Evolutionary conservation across 2,797 vertebrate species (phyloP).

Genomic region (Mormyrops attenuatus): DNA sequence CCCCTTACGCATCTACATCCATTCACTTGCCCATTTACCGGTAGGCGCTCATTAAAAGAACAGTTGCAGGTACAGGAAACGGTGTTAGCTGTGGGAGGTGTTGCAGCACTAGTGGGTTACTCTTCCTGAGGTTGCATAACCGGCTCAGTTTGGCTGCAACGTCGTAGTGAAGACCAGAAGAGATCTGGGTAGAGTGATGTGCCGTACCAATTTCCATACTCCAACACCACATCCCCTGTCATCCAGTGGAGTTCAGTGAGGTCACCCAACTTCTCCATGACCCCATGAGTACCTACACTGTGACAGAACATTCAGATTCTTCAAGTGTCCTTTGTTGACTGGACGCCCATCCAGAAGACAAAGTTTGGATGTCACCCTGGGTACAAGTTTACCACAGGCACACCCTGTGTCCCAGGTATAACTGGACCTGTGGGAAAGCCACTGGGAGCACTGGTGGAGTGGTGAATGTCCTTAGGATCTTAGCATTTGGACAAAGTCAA

Average conservation of each 20-base stretch:
- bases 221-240: neutral
- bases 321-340: neutral
- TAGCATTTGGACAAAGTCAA: neutral
- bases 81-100: conserved; percentile 18
- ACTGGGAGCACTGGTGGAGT: neutral
- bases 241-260: neutral
- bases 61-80: conserved; percentile 24
- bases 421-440: neutral
- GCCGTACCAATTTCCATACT: neutral
- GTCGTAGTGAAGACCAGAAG: neutral
- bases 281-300: neutral
- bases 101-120: conserved; percentile 29
- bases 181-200: neutral
- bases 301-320: neutral
- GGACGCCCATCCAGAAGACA: neutral
- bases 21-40: conserved; percentile 56
- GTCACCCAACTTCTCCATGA: neutral
- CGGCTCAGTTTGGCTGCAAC: neutral
- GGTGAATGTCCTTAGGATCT: neutral
- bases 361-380: neutral
- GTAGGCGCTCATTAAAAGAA: conserved; percentile 34
- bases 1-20: conserved; percentile 53
- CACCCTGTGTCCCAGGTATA: neutral
- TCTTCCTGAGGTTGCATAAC: conserved; percentile 13
- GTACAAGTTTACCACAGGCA: neutral